Percentiles rank a stretch among this genome's conserved stretches.
These are phyloP conservation scores for Nettapus auritus DNA, from an alignment of 2,113 vertebrate genomes.

Conservation along the genomic window DNA sequence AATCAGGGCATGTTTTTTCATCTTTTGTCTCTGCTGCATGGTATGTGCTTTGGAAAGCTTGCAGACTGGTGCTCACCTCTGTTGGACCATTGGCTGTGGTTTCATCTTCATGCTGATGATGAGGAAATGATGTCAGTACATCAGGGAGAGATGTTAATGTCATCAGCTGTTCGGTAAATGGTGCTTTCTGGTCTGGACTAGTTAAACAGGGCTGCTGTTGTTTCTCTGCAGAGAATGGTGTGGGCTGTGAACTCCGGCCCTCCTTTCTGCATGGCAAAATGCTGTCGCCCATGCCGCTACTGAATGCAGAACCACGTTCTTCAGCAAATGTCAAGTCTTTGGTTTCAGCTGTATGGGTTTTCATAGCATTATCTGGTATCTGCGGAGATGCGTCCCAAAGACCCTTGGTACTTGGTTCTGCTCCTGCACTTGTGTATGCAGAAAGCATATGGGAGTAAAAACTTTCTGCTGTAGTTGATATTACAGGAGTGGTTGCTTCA, in stretches of 20 bases:
- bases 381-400: slow-evolving; percentile 82
- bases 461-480: slow-evolving; percentile 49
- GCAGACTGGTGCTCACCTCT: slow-evolving; percentile 79
- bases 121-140: slow-evolving; percentile 73
- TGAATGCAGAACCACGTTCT: slow-evolving; percentile 69
- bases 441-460: slow-evolving; percentile 65
- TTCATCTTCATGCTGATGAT: slow-evolving; percentile 44
- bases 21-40: slow-evolving; percentile 52
- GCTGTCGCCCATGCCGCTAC: slow-evolving; percentile 72
- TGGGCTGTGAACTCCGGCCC: slow-evolving; percentile 67
- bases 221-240: background rate
- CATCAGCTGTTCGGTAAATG: slow-evolving; percentile 46
- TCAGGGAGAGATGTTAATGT: slow-evolving; percentile 63
- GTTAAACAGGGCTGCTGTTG: slow-evolving; percentile 33
- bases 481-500: slow-evolving; percentile 74
- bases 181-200: slow-evolving; percentile 27
- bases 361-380: slow-evolving; percentile 77
- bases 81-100: slow-evolving; percentile 85
- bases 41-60: slow-evolving; percentile 35
- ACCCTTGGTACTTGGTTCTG: slow-evolving; percentile 63
- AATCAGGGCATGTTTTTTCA: slow-evolving; percentile 50
- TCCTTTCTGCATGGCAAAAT: slow-evolving; percentile 74
- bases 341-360: slow-evolving; percentile 79
- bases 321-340: slow-evolving; percentile 79
- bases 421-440: slow-evolving; percentile 13